These are phyloP conservation scores for Mizuhopecten yessoensis DNA, from an alignment of 1,140 invertebrate genomes.

Conservation along the genomic window DNA sequence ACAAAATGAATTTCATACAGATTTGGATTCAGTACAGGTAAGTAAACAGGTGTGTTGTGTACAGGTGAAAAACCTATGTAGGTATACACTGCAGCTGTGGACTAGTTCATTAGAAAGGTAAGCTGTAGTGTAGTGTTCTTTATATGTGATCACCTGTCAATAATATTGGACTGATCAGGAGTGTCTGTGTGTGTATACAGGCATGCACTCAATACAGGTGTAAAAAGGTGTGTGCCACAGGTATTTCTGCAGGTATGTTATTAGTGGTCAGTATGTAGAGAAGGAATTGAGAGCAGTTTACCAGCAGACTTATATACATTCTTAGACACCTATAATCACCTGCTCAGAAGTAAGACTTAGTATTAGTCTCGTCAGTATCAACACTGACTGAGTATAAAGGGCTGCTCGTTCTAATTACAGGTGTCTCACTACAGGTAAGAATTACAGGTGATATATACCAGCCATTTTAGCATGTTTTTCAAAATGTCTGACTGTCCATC, in stretches of 20 bases:
- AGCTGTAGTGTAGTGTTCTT: conserved; percentile 8
- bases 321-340: background rate
- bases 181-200: background rate
- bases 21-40: background rate
- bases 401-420: background rate
- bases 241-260: background rate
- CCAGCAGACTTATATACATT: background rate
- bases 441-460: too few species aligned
- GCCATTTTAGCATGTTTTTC: too few species aligned
- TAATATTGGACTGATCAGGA: background rate
- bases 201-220: background rate
- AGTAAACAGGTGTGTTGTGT: background rate
- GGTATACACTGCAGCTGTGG: background rate
- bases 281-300: conserved; percentile 8
- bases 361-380: conserved; percentile 7
- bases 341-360: background rate
- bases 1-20: background rate
- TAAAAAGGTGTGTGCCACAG: conserved; percentile 17
- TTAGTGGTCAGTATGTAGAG: background rate
- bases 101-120: conserved; percentile 17
- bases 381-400: background rate
- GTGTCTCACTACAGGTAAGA: background rate
- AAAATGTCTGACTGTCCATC: too few species aligned
- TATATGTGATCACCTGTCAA: conserved; percentile 32
- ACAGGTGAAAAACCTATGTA: background rate